Conservation (phyloP, 2,797 vertebrate genomes). For the Sebastiscus tertius region DNA sequence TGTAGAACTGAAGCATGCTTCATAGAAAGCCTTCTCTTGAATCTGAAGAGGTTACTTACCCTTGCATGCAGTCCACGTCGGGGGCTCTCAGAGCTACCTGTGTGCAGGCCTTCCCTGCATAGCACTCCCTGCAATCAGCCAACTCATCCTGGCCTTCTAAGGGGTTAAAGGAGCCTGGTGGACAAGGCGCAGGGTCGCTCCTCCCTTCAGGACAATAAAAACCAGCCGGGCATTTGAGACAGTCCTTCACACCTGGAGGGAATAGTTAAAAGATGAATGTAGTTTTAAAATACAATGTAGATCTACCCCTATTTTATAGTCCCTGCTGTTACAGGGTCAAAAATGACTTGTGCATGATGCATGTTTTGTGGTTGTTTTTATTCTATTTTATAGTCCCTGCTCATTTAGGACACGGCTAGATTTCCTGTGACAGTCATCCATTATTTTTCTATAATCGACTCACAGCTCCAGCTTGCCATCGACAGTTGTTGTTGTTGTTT, state of each 20-base stretch:
- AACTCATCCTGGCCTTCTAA: constrained; percentile 86
- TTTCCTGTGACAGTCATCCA: constrained; percentile 1
- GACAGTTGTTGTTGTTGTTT: not conserved
- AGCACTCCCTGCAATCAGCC: constrained; percentile 84
- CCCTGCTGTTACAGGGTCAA: not conserved
- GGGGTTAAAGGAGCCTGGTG: constrained; percentile 85
- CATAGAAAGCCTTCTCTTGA: not conserved
- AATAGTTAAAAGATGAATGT: not conserved
- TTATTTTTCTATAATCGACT: constrained; percentile 13
- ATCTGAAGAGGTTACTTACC: constrained; percentile 71
- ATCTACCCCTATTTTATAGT: not conserved
- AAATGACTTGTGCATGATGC: no score
- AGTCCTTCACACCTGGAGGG: constrained; percentile 82
- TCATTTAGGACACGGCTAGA: not conserved
- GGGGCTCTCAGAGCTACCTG: constrained; percentile 86
- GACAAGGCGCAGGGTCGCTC: constrained; percentile 84
- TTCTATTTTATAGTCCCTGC: not conserved
- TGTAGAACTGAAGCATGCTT: not conserved
- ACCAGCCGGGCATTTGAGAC: constrained; percentile 87
- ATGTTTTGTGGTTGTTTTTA: no score
- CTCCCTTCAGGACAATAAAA: constrained; percentile 87
- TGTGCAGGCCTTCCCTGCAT: constrained; percentile 88
- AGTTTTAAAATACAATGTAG: not conserved
- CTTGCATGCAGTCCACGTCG: constrained; percentile 85
- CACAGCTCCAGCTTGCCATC: constrained; percentile 11